A percentile compares a stretch with the other conserved stretches of the same genome.
Conservation (phyloP, 2,888 invertebrate species). For the Drosophila siamana region DNA sequence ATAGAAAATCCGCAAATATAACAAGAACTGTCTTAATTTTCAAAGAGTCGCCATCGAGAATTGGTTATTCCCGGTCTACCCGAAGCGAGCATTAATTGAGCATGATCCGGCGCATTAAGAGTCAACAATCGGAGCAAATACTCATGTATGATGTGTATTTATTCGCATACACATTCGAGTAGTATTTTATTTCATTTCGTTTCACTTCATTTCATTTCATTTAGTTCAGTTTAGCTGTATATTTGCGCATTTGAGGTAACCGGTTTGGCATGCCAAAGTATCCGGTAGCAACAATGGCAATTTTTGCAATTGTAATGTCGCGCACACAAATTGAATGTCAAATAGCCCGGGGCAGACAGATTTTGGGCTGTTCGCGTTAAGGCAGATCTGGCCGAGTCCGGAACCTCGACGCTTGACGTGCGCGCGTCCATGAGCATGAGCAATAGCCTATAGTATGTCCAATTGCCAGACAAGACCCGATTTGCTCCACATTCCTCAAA, state of each 20-base stretch:
- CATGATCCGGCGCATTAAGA: slow-evolving; percentile 9
- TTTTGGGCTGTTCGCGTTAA: slow-evolving; percentile 16
- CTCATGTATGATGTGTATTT: neutral
- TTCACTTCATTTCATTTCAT: slow-evolving; percentile 20
- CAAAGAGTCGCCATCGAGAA: neutral
- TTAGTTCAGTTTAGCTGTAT: slow-evolving; percentile 24
- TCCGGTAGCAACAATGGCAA: slow-evolving; percentile 77
- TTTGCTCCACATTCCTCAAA: slow-evolving; percentile 74
- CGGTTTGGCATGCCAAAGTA: slow-evolving; percentile 67
- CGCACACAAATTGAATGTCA: slow-evolving; percentile 77
- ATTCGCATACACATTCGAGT: neutral
- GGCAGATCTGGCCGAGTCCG: slow-evolving; percentile 47
- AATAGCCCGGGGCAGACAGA: slow-evolving; percentile 52
- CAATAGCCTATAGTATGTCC: slow-evolving; percentile 59
- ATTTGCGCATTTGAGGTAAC: slow-evolving; percentile 43
- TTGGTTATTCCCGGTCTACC: neutral
- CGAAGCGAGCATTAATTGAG: slow-evolving; percentile 3
- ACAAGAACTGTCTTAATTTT: neutral
- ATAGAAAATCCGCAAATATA: neutral
- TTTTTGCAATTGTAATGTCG: slow-evolving; percentile 78
- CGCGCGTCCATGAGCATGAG: slow-evolving; percentile 45
- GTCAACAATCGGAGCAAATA: slow-evolving; percentile 26
- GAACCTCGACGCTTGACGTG: slow-evolving; percentile 46
- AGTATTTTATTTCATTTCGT: slow-evolving; percentile 7
- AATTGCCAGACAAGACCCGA: slow-evolving; percentile 66